phyloP scores from a whole-genome alignment of 2,113 vertebrate species.

The Diglossa brunneiventris region DNA sequence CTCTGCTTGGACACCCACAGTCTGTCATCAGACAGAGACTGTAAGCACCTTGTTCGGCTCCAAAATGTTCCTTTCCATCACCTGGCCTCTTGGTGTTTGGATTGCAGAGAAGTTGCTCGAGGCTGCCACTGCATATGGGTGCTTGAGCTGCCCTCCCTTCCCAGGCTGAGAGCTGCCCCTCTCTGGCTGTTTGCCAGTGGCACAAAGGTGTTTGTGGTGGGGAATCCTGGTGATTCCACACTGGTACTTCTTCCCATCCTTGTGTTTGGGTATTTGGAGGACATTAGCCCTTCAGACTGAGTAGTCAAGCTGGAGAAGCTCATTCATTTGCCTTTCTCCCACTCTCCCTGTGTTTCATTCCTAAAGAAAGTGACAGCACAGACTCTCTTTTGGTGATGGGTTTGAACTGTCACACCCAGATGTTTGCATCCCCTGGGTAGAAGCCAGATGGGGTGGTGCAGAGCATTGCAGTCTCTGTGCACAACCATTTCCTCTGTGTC shows the following conservation, averaged over 20 bases:
- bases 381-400: neutral
- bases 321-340: neutral
- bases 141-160: neutral
- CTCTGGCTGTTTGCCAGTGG: rapidly evolving
- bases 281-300: neutral
- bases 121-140: neutral
- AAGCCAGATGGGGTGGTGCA: neutral
- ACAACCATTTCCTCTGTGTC: neutral
- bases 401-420: rapidly evolving
- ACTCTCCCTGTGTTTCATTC: neutral
- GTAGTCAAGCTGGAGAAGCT: neutral
- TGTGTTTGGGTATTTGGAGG: neutral
- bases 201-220: neutral
- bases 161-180: neutral
- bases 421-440: neutral
- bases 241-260: neutral
- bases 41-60: neutral
- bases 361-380: rapidly evolving
- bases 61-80: neutral
- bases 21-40: neutral
- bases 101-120: neutral
- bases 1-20: neutral
- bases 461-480: neutral
- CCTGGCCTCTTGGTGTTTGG: neutral
- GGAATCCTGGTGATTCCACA: neutral